phyloP scores from a whole-genome alignment of 1,140 invertebrate genomes.

The Drosophila melanogaster region Release_6_plus_ISO1_MT NT_037436.4:16337001-16337500 shows the following conservation, averaged over 20 bases:
- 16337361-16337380: no score
- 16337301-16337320: conserved; percentile 19
- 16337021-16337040: conserved; percentile 47
- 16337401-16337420: background rate
- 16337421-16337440: no score
- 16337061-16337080: conserved; percentile 24
- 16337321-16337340: background rate
- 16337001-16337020: conserved; percentile 27
- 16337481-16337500: no score
- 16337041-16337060: conserved; percentile 18
- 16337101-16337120: conserved; percentile 20
- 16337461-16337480: no score
- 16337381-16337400: no score
- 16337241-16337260: conserved; percentile 50
- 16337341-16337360: background rate
- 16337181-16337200: conserved; percentile 43
- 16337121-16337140: conserved; percentile 17
- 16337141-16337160: conserved; percentile 27
- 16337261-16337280: conserved; percentile 58
- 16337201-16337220: conserved; percentile 44
- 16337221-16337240: conserved; percentile 70
- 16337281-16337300: conserved; percentile 34
- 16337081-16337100: conserved; percentile 23
- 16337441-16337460: no score
- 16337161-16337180: conserved; percentile 60